A percentile compares a stretch with the other conserved stretches of the same genome.
Evolutionary conservation across 2,113 vertebrate species (phyloP).

Genomic region (Condylura cristata): DNA sequence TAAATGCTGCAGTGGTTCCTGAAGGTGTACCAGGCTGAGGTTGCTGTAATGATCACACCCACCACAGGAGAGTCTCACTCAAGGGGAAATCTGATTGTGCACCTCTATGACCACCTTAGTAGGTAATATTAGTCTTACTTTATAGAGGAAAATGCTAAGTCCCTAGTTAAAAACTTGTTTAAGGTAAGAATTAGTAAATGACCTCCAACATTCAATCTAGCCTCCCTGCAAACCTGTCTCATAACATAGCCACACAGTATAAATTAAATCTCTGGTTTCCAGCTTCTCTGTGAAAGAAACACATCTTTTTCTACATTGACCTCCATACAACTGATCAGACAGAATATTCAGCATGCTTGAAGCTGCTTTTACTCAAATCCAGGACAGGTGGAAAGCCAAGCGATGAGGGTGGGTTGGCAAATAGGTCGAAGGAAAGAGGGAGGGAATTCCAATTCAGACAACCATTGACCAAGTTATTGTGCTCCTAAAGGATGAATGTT

Average conservation of each 20-base stretch:
- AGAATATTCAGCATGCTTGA: neutral
- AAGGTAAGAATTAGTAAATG: neutral
- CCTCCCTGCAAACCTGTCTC: neutral
- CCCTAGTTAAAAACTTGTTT: neutral
- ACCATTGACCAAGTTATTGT: neutral
- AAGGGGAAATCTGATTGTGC: neutral
- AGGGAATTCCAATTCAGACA: neutral
- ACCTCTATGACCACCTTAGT: neutral
- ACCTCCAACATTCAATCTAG: neutral
- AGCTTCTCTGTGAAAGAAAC: neutral
- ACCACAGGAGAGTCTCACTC: neutral
- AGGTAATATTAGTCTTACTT: neutral
- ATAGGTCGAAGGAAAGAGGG: neutral
- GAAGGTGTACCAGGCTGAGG: too few species aligned
- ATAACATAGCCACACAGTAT: neutral
- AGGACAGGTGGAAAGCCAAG: neutral
- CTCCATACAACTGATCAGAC: neutral
- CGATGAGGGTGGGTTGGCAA: neutral
- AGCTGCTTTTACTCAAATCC: neutral
- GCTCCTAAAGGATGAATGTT: neutral
- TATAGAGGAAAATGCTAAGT: neutral
- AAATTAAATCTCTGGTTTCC: neutral
- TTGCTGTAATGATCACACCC: neutral
- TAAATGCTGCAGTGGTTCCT: neutral
- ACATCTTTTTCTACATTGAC: neutral